Evolutionary conservation across 2,113 vertebrate genomes (phyloP).

Genomic region (Dendrocopos noguchii): DNA sequence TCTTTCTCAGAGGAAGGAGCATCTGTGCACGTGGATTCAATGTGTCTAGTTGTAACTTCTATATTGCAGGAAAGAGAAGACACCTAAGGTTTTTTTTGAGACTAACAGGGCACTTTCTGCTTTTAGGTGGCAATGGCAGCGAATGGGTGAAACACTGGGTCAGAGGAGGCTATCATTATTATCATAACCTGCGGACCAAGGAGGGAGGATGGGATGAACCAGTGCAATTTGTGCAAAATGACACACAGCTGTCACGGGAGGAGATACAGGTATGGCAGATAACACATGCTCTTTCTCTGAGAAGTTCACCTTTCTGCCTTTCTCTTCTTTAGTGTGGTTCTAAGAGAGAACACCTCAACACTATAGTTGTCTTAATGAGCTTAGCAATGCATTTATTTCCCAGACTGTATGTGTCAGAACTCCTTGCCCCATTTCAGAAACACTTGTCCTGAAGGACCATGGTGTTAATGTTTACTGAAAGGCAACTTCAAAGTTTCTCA

Average conservation of each 20-base stretch:
- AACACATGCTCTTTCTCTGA: background rate
- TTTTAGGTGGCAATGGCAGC: slow-evolving; percentile 85
- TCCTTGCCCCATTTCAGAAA: background rate
- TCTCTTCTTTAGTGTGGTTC: background rate
- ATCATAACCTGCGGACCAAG: slow-evolving; percentile 85
- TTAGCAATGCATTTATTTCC: background rate
- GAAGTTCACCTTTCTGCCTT: background rate
- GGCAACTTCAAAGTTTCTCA: background rate
- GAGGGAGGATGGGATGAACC: slow-evolving; percentile 93
- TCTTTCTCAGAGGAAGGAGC: background rate
- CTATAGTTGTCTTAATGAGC: background rate
- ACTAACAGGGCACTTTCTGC: background rate
- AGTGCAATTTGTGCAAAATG: slow-evolving; percentile 84
- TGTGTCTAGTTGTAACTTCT: background rate
- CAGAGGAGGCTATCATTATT: slow-evolving; percentile 95
- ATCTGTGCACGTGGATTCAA: background rate
- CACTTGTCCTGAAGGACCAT: background rate
- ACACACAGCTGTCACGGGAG: slow-evolving; percentile 88
- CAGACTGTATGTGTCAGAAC: background rate
- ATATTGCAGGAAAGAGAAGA: background rate
- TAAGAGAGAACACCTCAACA: background rate
- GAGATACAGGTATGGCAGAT: slow-evolving; percentile 89
- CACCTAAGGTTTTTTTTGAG: background rate
- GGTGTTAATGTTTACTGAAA: background rate
- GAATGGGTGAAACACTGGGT: slow-evolving; percentile 96